phyloP scores from a whole-genome alignment of 1,140 invertebrate genomes.

The Coboldia fuscipes region DNA sequence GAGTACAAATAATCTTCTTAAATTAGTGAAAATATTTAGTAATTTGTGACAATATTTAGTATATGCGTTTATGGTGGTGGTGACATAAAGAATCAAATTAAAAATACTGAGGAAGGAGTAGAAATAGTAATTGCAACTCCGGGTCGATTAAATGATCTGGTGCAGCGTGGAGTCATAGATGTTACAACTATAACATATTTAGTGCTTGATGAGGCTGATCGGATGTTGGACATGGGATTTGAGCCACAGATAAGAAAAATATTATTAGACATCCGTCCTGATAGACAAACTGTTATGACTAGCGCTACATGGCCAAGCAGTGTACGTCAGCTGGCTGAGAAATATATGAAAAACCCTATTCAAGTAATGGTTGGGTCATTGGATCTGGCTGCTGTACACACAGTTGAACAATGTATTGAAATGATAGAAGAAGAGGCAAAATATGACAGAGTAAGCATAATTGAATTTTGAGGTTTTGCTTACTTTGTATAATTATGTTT shows the following conservation, averaged over 20 bases:
- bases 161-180: slow-evolving; percentile 36
- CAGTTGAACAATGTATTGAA: slow-evolving; percentile 52
- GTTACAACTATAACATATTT: slow-evolving; percentile 61
- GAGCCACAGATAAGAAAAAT: slow-evolving; percentile 72
- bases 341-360: slow-evolving; percentile 71
- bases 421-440: slow-evolving; percentile 57
- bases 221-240: slow-evolving; percentile 66
- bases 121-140: slow-evolving; percentile 81
- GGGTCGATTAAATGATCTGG: slow-evolving; percentile 68
- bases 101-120: slow-evolving; percentile 42
- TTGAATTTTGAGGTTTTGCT: neutral
- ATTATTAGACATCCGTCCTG: slow-evolving; percentile 51
- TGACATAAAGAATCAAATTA: slow-evolving; percentile 50
- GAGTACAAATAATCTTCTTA: slow-evolving; percentile 13
- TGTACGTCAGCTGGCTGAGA: slow-evolving; percentile 57
- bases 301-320: slow-evolving; percentile 72
- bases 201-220: slow-evolving; percentile 81
- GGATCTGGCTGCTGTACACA: slow-evolving; percentile 65
- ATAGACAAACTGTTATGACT: slow-evolving; percentile 72
- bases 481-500: slow-evolving; percentile 21
- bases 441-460: slow-evolving; percentile 24
- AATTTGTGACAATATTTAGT: no score
- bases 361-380: slow-evolving; percentile 75
- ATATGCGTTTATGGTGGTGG: slow-evolving; percentile 79
- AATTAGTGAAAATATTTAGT: slow-evolving; percentile 6